A percentile compares a stretch with the other conserved stretches of the same genome.
Evolutionary conservation across 2,113 vertebrate species (phyloP).

Genomic region (Chaetodon auriga): DNA sequence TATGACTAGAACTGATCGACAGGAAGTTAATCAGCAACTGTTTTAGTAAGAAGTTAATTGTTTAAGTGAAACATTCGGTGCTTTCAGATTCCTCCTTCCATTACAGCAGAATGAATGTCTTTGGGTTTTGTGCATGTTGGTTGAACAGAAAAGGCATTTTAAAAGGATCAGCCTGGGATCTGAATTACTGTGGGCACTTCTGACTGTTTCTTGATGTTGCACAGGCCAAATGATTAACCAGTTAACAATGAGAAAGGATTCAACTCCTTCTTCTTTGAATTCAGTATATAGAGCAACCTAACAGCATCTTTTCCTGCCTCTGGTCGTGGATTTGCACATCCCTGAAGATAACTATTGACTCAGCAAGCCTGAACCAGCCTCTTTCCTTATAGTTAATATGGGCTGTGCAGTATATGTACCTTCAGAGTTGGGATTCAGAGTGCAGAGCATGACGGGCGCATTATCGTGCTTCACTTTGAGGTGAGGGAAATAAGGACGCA

Average conservation of each 20-base stretch:
- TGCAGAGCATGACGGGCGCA: constrained; percentile 4
- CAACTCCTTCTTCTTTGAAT: neutral
- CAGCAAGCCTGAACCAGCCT: constrained; percentile 5
- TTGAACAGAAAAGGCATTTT: too few relatives aligned
- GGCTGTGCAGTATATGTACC: neutral
- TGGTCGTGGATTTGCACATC: neutral
- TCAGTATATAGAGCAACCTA: constrained; percentile 2
- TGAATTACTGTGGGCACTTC: neutral
- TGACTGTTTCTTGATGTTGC: neutral
- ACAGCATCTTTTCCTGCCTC: neutral
- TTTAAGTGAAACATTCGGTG: neutral
- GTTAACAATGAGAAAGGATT: neutral
- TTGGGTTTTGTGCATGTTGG: neutral
- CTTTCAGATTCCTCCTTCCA: neutral
- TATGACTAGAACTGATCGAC: neutral
- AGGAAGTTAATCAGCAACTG: neutral
- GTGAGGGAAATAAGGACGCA: constrained; percentile 40
- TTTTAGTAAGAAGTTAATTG: neutral
- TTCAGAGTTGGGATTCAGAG: constrained; percentile 35
- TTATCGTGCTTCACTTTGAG: constrained; percentile 38
- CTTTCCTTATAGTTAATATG: neutral
- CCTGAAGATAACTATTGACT: constrained; percentile 3
- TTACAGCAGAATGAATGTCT: neutral
- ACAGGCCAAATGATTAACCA: neutral
- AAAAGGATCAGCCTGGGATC: neutral